These are phyloP conservation scores for Nasonia longicornis DNA, from an alignment of 1,140 invertebrate genomes.

Conservation along the genomic window DNA sequence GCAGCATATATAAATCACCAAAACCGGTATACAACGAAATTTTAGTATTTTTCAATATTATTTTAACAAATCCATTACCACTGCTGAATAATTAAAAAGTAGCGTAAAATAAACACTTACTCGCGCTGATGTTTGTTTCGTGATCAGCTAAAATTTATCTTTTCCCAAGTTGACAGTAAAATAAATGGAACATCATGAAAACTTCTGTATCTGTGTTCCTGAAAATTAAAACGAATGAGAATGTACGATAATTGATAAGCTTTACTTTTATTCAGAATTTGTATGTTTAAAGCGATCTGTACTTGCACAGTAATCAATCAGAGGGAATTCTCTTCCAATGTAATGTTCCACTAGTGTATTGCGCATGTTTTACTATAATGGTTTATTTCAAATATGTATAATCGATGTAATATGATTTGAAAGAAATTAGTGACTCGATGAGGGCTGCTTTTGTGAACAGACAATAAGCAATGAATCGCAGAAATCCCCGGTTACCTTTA, in stretches of 20 bases:
- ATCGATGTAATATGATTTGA: conserved; percentile 47
- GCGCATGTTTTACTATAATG: conserved; percentile 12
- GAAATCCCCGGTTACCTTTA: conserved; percentile 52
- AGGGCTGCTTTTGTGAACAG: conserved; percentile 68
- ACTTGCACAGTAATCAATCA: neutral
- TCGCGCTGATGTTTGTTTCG: neutral
- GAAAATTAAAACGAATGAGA: neutral
- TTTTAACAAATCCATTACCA: conserved; percentile 17
- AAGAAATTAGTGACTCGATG: conserved; percentile 57
- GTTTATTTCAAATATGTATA: conserved; percentile 41
- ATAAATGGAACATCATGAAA: neutral
- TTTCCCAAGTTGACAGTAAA: neutral
- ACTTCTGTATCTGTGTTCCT: neutral
- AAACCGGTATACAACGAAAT: conserved; percentile 53
- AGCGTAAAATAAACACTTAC: neutral
- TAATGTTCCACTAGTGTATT: neutral
- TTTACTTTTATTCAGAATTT: neutral
- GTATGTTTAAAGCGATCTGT: neutral
- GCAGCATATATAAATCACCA: conserved; percentile 47
- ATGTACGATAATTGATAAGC: neutral
- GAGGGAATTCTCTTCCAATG: neutral
- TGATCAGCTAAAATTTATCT: neutral
- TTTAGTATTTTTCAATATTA: conserved; percentile 35
- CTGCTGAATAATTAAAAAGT: neutral
- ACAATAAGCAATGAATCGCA: conserved; percentile 67